Evolutionary conservation across 1,140 invertebrate species (phyloP).

Genomic region (Dreissena polymorpha): DNA sequence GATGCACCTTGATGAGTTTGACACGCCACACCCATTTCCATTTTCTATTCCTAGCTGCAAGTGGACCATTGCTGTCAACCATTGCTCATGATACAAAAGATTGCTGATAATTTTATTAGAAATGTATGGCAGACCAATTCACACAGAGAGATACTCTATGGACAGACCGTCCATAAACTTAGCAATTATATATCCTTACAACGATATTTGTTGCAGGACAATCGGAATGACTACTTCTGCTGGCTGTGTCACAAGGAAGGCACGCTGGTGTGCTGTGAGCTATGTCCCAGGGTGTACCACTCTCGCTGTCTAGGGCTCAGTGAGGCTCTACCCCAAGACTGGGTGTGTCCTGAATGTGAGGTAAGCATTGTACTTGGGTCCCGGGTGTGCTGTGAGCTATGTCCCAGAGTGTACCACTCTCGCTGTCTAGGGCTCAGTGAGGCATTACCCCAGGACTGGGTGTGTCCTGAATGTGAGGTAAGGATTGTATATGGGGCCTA

Average conservation of each 20-base stretch:
- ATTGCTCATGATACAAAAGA: too few species aligned
- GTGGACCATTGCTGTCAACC: too few species aligned
- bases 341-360: slow-evolving; percentile 94
- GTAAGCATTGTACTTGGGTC: slow-evolving; percentile 65
- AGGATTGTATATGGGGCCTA: too few species aligned
- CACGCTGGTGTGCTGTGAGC: slow-evolving; percentile 85
- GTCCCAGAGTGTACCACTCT: slow-evolving; percentile 91
- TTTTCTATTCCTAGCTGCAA: too few species aligned
- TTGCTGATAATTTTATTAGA: too few species aligned
- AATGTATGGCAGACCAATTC: too few species aligned
- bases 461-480: too few species aligned
- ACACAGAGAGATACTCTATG: too few species aligned
- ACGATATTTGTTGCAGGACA: slow-evolving; percentile 66
- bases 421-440: slow-evolving; percentile 84
- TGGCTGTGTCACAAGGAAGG: slow-evolving; percentile 89
- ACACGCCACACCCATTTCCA: too few species aligned
- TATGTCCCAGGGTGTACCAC: slow-evolving; percentile 93
- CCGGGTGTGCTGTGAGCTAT: slow-evolving; percentile 86
- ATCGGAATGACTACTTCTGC: slow-evolving; percentile 88
- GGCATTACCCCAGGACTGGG: slow-evolving; percentile 80
- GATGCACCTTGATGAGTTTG: too few species aligned
- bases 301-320: slow-evolving; percentile 85
- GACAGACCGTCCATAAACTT: neutral
- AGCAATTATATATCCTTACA: neutral
- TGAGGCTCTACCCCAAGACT: slow-evolving; percentile 82